These are phyloP conservation scores for Hipposideros larvatus DNA, from an alignment of 2,797 vertebrate genomes.

Conservation along the genomic window DNA sequence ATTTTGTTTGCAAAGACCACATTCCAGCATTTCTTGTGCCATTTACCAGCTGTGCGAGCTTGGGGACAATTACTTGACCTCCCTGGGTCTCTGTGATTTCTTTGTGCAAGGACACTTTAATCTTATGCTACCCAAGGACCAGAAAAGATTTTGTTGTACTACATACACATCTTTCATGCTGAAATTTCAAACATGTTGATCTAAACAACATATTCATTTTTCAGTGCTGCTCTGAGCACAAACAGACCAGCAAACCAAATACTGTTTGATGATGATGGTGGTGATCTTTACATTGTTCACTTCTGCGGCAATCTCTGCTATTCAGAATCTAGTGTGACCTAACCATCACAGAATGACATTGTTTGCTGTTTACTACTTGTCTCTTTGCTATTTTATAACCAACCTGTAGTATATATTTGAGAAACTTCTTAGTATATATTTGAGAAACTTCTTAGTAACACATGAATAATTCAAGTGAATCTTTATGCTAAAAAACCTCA, in stretches of 20 bases:
- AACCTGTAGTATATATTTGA: neutral
- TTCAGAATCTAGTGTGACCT: neutral
- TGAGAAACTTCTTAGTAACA: neutral
- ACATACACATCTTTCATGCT: too few relatives aligned
- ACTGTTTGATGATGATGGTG: accelerated
- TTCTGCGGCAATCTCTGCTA: neutral
- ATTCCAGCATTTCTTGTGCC: neutral
- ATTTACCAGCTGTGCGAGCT: neutral
- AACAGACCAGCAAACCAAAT: neutral
- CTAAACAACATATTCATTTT: neutral
- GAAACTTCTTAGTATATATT: neutral
- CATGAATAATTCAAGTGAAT: slow-evolving; percentile 23
- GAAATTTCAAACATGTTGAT: neutral
- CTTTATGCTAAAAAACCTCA: neutral
- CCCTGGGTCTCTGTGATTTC: neutral
- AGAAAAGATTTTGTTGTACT: too few relatives aligned
- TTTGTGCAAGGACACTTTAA: neutral
- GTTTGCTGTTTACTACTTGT: neutral
- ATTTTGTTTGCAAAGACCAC: neutral
- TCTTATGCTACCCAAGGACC: too few relatives aligned
- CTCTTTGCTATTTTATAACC: neutral
- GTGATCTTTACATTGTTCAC: neutral
- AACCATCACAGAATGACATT: neutral
- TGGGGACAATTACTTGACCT: neutral
- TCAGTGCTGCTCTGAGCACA: neutral